A percentile compares a stretch with the other conserved stretches of the same genome.
phyloP scores from a whole-genome alignment of 2,113 vertebrate genomes.

The Canis aureus region DNA sequence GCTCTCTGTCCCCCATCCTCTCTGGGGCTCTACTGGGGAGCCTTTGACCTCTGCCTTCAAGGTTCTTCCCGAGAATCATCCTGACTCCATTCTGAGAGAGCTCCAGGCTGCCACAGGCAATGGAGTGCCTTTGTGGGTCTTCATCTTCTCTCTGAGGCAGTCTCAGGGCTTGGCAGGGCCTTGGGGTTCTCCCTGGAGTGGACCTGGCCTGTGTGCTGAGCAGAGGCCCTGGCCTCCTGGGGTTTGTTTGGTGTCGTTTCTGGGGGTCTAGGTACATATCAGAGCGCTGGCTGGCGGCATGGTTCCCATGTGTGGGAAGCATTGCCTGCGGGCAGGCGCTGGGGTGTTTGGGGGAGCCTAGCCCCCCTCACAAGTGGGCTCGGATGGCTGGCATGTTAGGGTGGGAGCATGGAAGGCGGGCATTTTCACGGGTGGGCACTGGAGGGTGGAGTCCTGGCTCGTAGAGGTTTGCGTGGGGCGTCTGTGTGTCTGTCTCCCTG shows the following conservation, averaged over 20 bases:
- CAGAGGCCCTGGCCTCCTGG: background rate
- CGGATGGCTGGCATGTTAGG: background rate
- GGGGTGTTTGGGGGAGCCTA: background rate
- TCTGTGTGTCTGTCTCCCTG: background rate
- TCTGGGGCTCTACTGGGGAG: background rate
- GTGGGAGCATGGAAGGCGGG: fast-evolving
- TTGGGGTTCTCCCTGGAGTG: background rate
- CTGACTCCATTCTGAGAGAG: background rate
- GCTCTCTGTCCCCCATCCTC: background rate
- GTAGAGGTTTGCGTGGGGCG: fast-evolving
- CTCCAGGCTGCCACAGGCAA: fast-evolving
- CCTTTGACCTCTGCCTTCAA: background rate
- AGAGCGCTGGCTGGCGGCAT: fast-evolving
- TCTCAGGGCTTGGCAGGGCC: background rate
- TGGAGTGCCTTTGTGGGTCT: background rate
- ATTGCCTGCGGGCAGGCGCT: background rate
- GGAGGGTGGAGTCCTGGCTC: background rate
- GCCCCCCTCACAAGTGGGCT: fast-evolving
- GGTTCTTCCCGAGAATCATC: background rate
- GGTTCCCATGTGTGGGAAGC: fast-evolving
- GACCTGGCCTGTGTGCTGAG: too few relatives aligned
- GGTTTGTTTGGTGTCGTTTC: fast-evolving
- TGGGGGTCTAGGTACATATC: fast-evolving
- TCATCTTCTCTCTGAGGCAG: background rate
- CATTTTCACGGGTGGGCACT: fast-evolving